These are phyloP conservation scores for Podarcis siculus DNA, from an alignment of 2,797 vertebrate genomes.

Conservation along the genomic window DNA sequence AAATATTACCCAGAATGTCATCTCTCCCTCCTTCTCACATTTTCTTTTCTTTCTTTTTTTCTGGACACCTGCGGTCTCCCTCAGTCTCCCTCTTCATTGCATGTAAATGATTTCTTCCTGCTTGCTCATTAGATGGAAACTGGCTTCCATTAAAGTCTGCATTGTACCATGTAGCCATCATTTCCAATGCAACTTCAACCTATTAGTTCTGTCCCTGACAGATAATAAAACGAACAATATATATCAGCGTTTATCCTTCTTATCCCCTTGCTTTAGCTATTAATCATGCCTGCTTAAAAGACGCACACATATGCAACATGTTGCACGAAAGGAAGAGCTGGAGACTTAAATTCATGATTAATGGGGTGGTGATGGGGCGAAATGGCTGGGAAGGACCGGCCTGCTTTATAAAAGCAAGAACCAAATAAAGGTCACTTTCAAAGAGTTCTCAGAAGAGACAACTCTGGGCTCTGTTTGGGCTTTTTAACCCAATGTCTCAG, in stretches of 20 bases:
- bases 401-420: background rate
- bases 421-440: background rate
- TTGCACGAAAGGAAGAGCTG: background rate
- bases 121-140: conserved; percentile 19
- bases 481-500: background rate
- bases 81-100: background rate
- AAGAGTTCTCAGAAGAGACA: background rate
- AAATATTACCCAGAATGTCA: background rate
- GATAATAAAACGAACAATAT: background rate
- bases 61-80: background rate
- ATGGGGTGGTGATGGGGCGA: background rate
- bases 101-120: conserved; percentile 2
- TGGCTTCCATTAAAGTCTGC: conserved; percentile 1
- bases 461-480: background rate
- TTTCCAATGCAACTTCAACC: conserved; percentile 29
- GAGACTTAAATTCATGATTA: background rate
- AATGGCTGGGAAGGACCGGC: background rate
- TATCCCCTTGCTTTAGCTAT: background rate
- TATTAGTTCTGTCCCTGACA: background rate
- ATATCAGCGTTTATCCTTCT: background rate
- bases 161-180: background rate
- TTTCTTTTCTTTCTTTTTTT: background rate
- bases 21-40: background rate
- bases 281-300: background rate
- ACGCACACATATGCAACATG: background rate